Conservation (phyloP, 2,888 invertebrate genomes). For the Platycheirus albimanus region DNA sequence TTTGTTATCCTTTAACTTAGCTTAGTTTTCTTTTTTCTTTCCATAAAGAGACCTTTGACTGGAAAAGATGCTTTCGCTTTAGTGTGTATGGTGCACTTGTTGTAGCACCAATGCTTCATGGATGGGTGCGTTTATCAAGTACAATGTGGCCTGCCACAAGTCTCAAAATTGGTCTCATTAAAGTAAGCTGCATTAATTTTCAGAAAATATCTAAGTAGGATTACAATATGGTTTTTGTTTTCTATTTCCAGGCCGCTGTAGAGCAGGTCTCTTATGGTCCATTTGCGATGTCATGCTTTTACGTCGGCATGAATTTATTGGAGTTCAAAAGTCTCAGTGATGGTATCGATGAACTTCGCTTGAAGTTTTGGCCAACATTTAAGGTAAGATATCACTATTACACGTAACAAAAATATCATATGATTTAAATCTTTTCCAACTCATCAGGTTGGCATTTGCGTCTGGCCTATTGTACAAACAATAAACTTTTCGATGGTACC, state of each 20-base stretch:
- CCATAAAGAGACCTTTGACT: slow-evolving; percentile 85
- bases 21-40: not conserved
- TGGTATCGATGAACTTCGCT: slow-evolving; percentile 86
- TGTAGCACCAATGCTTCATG: slow-evolving; percentile 91
- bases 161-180: slow-evolving; percentile 88
- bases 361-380: slow-evolving; percentile 89
- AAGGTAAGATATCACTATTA: slow-evolving; percentile 78
- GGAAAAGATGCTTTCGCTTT: slow-evolving; percentile 88
- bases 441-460: slow-evolving; percentile 84
- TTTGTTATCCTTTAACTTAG: slow-evolving; percentile 71
- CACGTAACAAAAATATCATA: too few relatives aligned
- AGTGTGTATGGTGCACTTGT: slow-evolving; percentile 90
- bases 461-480: slow-evolving; percentile 90
- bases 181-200: slow-evolving; percentile 81
- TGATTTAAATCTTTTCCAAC: too few relatives aligned
- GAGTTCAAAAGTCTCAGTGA: slow-evolving; percentile 87
- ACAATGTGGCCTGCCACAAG: slow-evolving; percentile 89
- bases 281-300: slow-evolving; percentile 89
- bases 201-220: not conserved
- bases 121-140: slow-evolving; percentile 90
- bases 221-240: not conserved
- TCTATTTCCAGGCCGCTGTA: slow-evolving; percentile 84
- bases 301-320: slow-evolving; percentile 89
- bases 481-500: slow-evolving; percentile 89
- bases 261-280: slow-evolving; percentile 91